phyloP scores from a whole-genome alignment of 2,113 vertebrate genomes.

The Fregata magnificens region DNA sequence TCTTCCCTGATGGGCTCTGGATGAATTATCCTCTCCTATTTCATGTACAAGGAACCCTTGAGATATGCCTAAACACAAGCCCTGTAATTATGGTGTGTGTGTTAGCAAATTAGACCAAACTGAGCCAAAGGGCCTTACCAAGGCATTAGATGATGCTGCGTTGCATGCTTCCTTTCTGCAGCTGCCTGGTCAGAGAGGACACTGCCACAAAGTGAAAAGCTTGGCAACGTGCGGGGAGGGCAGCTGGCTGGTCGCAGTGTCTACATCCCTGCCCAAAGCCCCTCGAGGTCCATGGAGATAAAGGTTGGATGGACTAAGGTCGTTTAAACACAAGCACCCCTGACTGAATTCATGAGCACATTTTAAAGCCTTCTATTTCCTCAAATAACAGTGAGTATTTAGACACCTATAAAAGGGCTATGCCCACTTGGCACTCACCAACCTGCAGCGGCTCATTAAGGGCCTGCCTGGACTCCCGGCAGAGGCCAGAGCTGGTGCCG shows the following conservation, averaged over 20 bases:
- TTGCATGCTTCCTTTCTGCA: neutral
- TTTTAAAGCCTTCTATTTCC: constrained; percentile 32
- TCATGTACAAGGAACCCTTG: neutral
- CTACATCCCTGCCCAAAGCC: neutral
- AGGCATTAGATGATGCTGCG: neutral
- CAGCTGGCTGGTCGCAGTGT: neutral
- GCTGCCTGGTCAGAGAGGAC: neutral
- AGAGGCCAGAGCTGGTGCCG: neutral
- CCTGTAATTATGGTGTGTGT: neutral
- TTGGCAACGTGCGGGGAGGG: neutral
- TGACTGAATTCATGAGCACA: neutral
- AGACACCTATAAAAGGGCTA: neutral
- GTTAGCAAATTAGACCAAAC: neutral
- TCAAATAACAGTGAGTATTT: neutral
- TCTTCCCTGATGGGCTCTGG: neutral
- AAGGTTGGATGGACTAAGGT: neutral
- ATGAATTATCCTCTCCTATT: neutral
- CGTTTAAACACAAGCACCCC: neutral
- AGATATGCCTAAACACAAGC: neutral
- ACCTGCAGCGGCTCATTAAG: neutral
- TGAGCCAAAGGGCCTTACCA: neutral
- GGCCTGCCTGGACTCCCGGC: neutral
- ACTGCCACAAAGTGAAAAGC: neutral
- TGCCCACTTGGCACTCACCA: constrained; percentile 24
- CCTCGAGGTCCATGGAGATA: neutral